These are phyloP conservation scores for Hedya salicella DNA, from an alignment of 2,888 invertebrate genomes.

Conservation along the genomic window DNA sequence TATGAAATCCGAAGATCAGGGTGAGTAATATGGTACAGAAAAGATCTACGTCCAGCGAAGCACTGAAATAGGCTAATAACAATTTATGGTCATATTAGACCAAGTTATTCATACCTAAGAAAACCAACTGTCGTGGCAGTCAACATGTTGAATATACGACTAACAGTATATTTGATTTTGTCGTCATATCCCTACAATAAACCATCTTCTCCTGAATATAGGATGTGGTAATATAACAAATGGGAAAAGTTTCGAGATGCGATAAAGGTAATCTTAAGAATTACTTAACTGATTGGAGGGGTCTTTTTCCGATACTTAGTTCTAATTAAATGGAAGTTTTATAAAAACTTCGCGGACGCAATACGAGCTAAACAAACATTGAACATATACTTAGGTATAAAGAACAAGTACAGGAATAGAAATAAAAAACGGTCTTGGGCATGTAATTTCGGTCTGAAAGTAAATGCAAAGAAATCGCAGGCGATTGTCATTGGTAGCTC, in stretches of 20 bases:
- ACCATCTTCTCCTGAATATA: neutral
- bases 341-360: constrained; percentile 20
- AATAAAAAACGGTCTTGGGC: no score
- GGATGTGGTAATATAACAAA: constrained; percentile 20
- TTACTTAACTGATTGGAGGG: constrained; percentile 38
- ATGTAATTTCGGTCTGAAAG: no score
- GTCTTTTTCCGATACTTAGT: constrained; percentile 38
- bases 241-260: constrained; percentile 25
- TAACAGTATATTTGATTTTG: neutral
- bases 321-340: constrained; percentile 33
- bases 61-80: no score
- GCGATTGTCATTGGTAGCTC: no score
- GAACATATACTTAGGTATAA: neutral
- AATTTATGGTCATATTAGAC: no score
- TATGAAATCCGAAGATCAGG: no score
- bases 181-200: neutral
- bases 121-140: no score
- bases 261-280: constrained; percentile 40
- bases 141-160: neutral
- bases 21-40: no score
- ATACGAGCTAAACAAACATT: constrained; percentile 9
- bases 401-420: no score
- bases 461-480: no score
- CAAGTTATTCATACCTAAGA: no score
- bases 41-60: no score